Conservation (phyloP, 2,888 invertebrate genomes). For the Linnaemya tessellans region DNA sequence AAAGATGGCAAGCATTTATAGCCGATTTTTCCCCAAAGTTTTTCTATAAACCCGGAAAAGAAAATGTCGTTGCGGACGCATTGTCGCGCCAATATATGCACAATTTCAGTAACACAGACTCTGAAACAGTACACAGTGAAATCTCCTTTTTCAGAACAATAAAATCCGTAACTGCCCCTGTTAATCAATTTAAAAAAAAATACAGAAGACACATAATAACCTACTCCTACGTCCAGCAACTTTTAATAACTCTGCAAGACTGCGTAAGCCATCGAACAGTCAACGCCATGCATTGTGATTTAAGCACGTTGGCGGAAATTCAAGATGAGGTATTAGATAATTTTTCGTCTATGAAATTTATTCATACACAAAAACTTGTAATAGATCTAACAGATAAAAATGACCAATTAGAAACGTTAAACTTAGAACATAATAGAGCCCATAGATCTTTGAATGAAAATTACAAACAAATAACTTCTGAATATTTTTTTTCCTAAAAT, state of each 20-base stretch:
- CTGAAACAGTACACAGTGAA: no score
- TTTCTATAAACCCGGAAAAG: no score
- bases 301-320: slow-evolving; percentile 8
- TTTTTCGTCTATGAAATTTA: not conserved
- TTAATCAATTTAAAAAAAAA: slow-evolving; percentile 28
- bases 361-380: slow-evolving; percentile 1
- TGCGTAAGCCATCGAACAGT: slow-evolving; percentile 6
- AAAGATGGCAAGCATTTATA: no score
- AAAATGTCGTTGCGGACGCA: no score
- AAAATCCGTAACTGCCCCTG: slow-evolving; percentile 4
- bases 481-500: slow-evolving; percentile 52
- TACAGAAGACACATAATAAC: slow-evolving; percentile 4
- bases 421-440: not conserved
- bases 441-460: slow-evolving; percentile 10
- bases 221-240: not conserved
- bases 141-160: no score
- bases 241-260: no score
- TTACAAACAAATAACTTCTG: not conserved
- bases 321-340: no score
- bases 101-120: no score
- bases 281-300: slow-evolving; percentile 3
- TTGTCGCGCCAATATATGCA: no score
- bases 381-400: not conserved
- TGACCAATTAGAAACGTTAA: not conserved
- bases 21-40: no score